phyloP scores from a whole-genome alignment of 1,140 invertebrate species.

The Aphis craccivora region DNA sequence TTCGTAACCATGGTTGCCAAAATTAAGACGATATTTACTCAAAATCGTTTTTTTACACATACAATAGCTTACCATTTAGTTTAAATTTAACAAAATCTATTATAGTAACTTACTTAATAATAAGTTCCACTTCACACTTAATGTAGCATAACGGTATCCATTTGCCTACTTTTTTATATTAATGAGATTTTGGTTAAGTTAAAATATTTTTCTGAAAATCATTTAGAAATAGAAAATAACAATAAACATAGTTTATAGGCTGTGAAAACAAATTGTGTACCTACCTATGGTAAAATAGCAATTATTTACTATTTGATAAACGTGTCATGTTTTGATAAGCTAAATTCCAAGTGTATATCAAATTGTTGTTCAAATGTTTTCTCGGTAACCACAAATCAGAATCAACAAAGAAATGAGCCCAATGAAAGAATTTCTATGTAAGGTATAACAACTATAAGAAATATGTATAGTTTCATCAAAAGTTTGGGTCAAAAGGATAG shows the following conservation, averaged over 20 bases:
- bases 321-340: background rate
- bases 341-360: background rate
- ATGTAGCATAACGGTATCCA: too few relatives aligned
- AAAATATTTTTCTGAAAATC: background rate
- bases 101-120: too few relatives aligned
- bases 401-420: background rate
- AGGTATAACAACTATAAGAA: background rate
- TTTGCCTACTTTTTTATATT: too few relatives aligned
- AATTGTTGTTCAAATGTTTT: background rate
- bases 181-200: background rate
- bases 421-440: background rate
- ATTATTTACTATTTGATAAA: background rate
- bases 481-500: background rate
- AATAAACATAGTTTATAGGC: background rate
- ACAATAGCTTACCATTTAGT: too few relatives aligned
- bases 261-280: background rate
- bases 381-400: background rate
- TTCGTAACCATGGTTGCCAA: too few relatives aligned
- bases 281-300: background rate
- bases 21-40: too few relatives aligned
- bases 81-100: too few relatives aligned
- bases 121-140: too few relatives aligned
- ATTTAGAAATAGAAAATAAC: background rate
- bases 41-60: too few relatives aligned
- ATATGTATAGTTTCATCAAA: background rate